Evolutionary conservation across 1,140 invertebrate species (phyloP).

Genomic region (Cyphomyrmex costatus): DNA sequence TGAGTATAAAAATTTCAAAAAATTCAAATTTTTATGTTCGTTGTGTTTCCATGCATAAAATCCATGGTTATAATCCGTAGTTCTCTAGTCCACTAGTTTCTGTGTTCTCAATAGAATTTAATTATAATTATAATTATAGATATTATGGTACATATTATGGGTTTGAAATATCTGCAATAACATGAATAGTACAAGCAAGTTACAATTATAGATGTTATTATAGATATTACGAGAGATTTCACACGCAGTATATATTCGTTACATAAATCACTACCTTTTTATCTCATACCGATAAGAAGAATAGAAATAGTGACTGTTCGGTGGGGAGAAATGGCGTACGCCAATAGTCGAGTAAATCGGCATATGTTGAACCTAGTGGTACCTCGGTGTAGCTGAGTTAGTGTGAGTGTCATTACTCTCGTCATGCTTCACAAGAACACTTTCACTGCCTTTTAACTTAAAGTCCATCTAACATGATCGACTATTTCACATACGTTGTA

Average conservation of each 20-base stretch:
- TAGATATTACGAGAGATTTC: constrained; percentile 43
- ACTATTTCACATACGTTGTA: constrained; percentile 37
- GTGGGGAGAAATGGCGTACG: neutral
- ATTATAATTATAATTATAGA: constrained; percentile 27
- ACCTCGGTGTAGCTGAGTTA: constrained; percentile 42
- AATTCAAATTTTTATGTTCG: neutral
- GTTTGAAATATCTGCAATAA: constrained; percentile 24
- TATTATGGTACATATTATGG: neutral
- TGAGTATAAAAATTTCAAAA: neutral
- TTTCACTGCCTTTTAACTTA: constrained; percentile 85
- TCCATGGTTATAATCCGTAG: neutral
- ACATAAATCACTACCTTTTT: constrained; percentile 29
- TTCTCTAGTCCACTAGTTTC: neutral
- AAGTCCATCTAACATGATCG: constrained; percentile 78
- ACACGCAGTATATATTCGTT: neutral
- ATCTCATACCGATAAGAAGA: constrained; percentile 30
- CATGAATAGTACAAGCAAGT: neutral
- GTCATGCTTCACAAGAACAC: constrained; percentile 83
- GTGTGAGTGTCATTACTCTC: constrained; percentile 84
- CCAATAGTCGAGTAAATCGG: constrained; percentile 42
- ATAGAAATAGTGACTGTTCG: constrained; percentile 14
- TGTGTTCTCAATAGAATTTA: neutral
- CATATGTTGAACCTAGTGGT: constrained; percentile 8
- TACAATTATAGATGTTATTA: constrained; percentile 56
- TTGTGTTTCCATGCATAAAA: neutral